Percentiles rank a stretch among this genome's conserved stretches.
Evolutionary conservation across 1,140 invertebrate species (phyloP).

Genomic region (Pissodes strobi): DNA sequence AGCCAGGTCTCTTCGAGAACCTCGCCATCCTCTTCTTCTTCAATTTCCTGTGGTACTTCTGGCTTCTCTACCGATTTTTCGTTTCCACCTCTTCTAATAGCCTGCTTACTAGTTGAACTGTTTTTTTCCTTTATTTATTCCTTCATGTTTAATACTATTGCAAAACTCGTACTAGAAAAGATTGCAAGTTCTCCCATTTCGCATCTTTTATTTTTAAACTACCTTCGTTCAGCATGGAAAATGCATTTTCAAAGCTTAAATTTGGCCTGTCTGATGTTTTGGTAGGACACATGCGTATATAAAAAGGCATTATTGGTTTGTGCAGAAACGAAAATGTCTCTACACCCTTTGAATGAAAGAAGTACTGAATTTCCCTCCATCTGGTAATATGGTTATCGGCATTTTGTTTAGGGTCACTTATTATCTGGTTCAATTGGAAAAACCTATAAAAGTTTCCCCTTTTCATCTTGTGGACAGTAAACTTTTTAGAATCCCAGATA

Average conservation of each 20-base stretch:
- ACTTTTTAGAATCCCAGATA: conserved; percentile 22
- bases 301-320: conserved; percentile 7
- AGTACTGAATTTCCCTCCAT: too few relatives aligned
- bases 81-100: neutral
- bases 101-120: conserved; percentile 1
- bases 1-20: neutral
- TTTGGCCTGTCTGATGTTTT: too few relatives aligned
- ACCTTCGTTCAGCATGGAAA: too few relatives aligned
- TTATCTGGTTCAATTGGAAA: conserved; percentile 6
- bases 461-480: conserved; percentile 23
- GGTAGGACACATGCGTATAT: neutral
- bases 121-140: conserved; percentile 15
- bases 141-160: conserved; percentile 21
- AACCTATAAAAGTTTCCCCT: conserved; percentile 20
- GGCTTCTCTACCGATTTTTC: neutral
- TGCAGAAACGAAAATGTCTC: too few relatives aligned
- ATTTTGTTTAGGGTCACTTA: conserved; percentile 13
- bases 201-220: conserved; percentile 25
- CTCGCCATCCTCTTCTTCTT: neutral
- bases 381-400: too few relatives aligned
- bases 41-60: conserved; percentile 3
- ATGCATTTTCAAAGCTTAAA: too few relatives aligned
- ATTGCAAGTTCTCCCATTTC: conserved; percentile 20
- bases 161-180: conserved; percentile 21
- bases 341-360: conserved; percentile 21